Percentiles rank a stretch among this genome's conserved stretches.
These are phyloP conservation scores for Orycteropus afer DNA, from an alignment of 2,113 vertebrate genomes.

Conservation along the genomic window DNA sequence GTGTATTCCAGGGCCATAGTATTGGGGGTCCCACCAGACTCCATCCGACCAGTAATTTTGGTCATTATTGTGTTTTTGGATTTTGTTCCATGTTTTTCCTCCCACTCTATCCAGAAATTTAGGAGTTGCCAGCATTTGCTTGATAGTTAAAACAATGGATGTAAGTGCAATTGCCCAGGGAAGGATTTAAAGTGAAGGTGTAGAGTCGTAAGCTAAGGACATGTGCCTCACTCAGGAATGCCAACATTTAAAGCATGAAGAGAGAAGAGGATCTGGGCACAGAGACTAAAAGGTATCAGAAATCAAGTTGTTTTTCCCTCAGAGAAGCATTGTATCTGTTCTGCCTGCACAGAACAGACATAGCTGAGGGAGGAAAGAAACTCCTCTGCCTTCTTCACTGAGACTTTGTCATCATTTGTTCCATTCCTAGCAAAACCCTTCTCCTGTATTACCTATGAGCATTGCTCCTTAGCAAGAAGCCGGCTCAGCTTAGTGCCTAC, in stretches of 20 bases:
- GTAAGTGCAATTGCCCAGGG: neutral
- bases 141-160: slow-evolving; percentile 10
- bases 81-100: no score
- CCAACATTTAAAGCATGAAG: neutral
- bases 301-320: neutral
- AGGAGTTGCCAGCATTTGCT: neutral
- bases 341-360: neutral
- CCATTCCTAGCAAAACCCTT: neutral
- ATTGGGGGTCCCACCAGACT: no score
- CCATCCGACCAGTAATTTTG: no score
- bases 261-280: neutral
- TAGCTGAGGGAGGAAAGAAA: neutral
- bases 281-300: neutral
- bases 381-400: neutral
- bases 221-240: neutral
- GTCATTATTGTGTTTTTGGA: no score
- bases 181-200: neutral
- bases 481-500: neutral
- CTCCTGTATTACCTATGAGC: neutral
- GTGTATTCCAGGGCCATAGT: no score
- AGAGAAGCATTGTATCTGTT: neutral
- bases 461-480: neutral
- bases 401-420: neutral
- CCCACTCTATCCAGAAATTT: no score
- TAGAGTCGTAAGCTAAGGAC: neutral